A percentile compares a stretch with the other conserved stretches of the same genome.
Conservation (phyloP, 2,113 vertebrate species). For the Alces alces region DNA sequence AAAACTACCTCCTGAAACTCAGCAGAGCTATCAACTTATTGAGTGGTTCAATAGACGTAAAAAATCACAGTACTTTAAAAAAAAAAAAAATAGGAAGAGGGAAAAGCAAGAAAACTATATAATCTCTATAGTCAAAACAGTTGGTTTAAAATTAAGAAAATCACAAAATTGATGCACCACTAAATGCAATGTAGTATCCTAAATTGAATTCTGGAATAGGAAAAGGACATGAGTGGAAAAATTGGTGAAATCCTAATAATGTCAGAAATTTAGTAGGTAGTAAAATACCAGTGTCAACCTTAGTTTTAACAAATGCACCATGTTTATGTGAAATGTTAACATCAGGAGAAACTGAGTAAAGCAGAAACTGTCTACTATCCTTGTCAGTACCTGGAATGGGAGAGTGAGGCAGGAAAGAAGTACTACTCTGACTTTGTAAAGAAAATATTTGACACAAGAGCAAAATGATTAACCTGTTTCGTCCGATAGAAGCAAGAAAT, state of each 20-base stretch:
- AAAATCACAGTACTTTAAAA: background rate
- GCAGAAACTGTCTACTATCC: background rate
- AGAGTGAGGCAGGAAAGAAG: background rate
- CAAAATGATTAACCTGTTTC: background rate
- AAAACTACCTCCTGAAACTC: background rate
- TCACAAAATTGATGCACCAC: background rate
- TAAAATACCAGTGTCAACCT: background rate
- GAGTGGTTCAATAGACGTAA: background rate
- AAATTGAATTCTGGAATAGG: background rate
- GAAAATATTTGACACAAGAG: background rate
- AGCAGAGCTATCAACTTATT: background rate
- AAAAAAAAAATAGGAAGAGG: background rate
- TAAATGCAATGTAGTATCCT: background rate
- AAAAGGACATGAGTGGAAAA: background rate
- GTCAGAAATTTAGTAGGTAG: background rate
- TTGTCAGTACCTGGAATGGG: background rate
- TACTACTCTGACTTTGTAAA: background rate
- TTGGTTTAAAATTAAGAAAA: background rate
- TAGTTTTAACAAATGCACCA: background rate
- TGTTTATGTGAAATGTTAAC: background rate
- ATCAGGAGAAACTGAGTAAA: background rate
- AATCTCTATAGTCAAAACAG: background rate
- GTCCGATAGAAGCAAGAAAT: background rate
- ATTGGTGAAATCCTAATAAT: background rate
- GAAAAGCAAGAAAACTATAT: background rate